These are phyloP conservation scores for Stenotaenia linearis DNA, from an alignment of 2,888 invertebrate genomes.

Conservation along the genomic window DNA sequence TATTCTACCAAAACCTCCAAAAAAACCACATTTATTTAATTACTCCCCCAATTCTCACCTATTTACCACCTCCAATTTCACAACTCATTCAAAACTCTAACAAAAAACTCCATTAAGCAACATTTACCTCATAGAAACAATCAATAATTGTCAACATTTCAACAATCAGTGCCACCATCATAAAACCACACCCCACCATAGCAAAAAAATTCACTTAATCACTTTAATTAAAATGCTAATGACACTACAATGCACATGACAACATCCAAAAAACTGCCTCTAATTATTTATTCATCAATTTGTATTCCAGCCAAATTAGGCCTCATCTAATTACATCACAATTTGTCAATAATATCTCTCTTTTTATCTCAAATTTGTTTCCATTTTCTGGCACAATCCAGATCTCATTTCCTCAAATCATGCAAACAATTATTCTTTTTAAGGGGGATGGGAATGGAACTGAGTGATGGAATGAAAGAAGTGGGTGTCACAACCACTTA, in stretches of 20 bases:
- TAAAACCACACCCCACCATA: neutral
- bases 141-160: neutral
- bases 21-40: too few species aligned
- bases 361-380: neutral
- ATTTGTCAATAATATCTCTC: neutral
- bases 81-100: too few species aligned
- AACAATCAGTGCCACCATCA: neutral
- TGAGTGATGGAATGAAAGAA: neutral
- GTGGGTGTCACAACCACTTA: neutral
- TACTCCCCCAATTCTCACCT: too few species aligned
- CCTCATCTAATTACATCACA: neutral
- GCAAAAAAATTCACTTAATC: neutral
- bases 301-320: neutral
- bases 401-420: neutral
- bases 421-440: neutral
- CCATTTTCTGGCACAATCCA: neutral
- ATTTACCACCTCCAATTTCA: too few species aligned
- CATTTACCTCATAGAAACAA: neutral
- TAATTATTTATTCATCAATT: neutral
- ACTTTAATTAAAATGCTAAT: neutral
- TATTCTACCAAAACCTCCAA: too few species aligned
- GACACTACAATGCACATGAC: neutral
- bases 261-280: neutral
- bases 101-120: too few species aligned
- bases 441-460: neutral